Evolutionary conservation across 2,797 vertebrate genomes (phyloP), one percentile per base, ranked within the genome.

Genomic region (Macropodus opercularis): DNA sequence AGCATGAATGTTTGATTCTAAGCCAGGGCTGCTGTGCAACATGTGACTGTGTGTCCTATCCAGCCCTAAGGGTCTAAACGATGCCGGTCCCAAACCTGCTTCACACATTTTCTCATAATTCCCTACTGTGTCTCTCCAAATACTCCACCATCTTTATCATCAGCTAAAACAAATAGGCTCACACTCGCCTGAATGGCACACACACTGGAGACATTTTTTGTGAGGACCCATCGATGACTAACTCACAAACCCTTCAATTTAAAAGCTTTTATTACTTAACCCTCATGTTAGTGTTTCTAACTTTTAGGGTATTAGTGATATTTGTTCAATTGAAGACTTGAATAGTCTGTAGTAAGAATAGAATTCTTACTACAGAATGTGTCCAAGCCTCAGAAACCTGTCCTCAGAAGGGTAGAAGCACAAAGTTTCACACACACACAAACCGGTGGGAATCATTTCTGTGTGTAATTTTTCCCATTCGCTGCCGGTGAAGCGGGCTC

Each of bases 401-500:
- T 75, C 76, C 76, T 63, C 52, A 39, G 44, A 74, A 51, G 43
- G 29, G 70, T 70, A 71, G 49, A 58, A 68, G 50, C 27, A 43
- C 27, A 34, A 36, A 19, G 40, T 49, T 29, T 19, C 36, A 32
- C 39, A 57, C 63, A 59, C 69, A 61, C 64, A 65, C 48, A 17
- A 18, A 54, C 61, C 43, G 3, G 57, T 75, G 79, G 72, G 85
- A 83, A 85, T 82, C 72, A 85, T 89, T 86, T 86, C 77, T 85
- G 72, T 80, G 87, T 83, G 85, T 85, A 84, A 79, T 85, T 84
- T 84, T 79, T 79, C 80, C 77, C 83, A 76, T 81, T 84, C 53
- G 32, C 69, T 69, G 69, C 54, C 31, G 57, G 39, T 71, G 72
- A 73, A 87, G 70, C 43, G 2, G 79, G 41, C 65, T 56, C 73